Conservation (phyloP, 2,888 invertebrate genomes). For the Tipula lateralis region DNA sequence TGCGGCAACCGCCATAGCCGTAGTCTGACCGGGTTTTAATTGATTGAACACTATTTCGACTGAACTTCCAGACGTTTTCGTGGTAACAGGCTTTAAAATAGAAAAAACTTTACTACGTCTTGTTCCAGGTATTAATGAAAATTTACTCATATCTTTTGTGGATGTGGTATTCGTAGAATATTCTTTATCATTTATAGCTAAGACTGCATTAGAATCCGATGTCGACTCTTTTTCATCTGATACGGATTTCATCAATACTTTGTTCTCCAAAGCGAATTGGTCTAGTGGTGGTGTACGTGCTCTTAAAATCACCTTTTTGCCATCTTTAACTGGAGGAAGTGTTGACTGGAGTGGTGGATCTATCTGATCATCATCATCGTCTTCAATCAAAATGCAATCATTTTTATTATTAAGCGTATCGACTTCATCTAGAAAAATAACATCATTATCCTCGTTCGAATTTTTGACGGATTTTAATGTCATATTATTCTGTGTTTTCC, state of each 20-base stretch:
- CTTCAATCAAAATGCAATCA: not conserved
- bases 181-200: not conserved
- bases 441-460: not conserved
- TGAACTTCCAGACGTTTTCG: not conserved
- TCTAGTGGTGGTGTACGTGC: not conserved
- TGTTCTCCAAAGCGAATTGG: not conserved
- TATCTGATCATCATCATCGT: conserved; percentile 7
- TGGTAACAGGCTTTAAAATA: not conserved
- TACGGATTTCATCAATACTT: not conserved
- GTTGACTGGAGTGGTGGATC: not conserved
- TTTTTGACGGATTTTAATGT: not conserved
- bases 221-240: not conserved
- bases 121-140: not conserved
- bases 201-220: not conserved
- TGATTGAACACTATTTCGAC: not conserved
- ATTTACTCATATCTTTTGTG: not conserved
- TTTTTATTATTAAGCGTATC: not conserved
- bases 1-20: not conserved
- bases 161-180: not conserved
- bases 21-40: not conserved
- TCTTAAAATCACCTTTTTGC: not conserved
- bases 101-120: not conserved
- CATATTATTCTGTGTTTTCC: not conserved
- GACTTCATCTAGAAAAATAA: not conserved
- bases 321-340: not conserved